A percentile compares a stretch with the other conserved stretches of the same genome.
Evolutionary conservation across 2,113 vertebrate species (phyloP).

Genomic region (Taxidea taxus): DNA sequence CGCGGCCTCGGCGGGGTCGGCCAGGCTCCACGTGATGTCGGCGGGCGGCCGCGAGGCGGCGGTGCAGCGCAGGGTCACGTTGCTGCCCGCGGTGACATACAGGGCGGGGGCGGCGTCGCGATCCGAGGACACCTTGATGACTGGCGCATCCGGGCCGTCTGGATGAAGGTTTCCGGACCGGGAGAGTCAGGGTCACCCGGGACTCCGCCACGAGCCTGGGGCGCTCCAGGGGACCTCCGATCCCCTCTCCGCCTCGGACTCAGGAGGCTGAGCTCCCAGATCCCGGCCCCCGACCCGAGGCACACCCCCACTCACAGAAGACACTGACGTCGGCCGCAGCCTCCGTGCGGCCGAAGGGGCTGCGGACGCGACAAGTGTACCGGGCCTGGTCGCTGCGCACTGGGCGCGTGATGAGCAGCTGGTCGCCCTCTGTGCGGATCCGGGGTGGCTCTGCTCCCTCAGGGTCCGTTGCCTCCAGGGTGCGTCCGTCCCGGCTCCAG

Average conservation of each 20-base stretch:
- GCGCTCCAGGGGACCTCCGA: neutral
- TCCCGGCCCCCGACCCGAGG: neutral
- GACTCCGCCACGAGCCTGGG: neutral
- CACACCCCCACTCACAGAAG: conserved; percentile 62
- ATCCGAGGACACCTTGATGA: conserved; percentile 52
- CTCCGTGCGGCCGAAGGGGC: conserved; percentile 69
- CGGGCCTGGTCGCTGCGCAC: conserved; percentile 61
- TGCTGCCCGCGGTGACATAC: conserved; percentile 72
- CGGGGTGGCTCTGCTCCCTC: neutral
- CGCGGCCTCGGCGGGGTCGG: conserved; percentile 40
- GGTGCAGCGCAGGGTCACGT: conserved; percentile 69
- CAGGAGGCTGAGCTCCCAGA: neutral
- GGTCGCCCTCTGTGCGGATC: neutral
- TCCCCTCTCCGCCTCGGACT: neutral
- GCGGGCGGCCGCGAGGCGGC: conserved; percentile 72
- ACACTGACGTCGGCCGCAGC: conserved; percentile 58
- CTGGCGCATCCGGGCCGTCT: conserved; percentile 77
- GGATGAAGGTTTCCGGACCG: neutral
- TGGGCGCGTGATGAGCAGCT: conserved; percentile 52
- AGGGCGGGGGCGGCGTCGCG: neutral
- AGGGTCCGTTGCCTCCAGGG: neutral
- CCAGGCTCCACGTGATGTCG: conserved; percentile 72
- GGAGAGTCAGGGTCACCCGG: neutral
- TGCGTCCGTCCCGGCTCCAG: conserved; percentile 68
- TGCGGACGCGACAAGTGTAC: conserved; percentile 72